Conservation (phyloP, 2,888 invertebrate genomes). For the Eurytoma californica region DNA sequence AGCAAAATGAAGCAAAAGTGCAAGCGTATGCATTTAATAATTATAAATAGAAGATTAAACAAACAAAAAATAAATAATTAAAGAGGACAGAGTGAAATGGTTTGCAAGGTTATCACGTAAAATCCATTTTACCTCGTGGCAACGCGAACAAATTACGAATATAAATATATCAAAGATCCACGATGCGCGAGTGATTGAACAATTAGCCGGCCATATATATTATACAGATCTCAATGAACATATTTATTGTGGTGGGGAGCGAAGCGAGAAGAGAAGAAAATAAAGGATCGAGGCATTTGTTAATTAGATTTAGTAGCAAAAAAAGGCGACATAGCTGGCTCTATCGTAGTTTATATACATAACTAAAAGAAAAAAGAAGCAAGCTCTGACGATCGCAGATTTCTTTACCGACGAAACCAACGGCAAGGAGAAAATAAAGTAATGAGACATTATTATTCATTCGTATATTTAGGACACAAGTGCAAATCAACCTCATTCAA, state of each 20-base stretch:
- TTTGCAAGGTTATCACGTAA: conserved; percentile 16
- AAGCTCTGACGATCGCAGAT: conserved; percentile 47
- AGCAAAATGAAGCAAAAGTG: conserved; percentile 15
- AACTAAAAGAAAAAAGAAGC: conserved; percentile 46
- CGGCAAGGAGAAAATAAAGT: conserved; percentile 16
- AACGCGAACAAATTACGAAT: conserved; percentile 8
- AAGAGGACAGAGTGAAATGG: conserved; percentile 3
- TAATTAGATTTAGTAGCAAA: conserved; percentile 51
- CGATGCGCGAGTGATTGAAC: not conserved
- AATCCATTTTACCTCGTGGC: conserved; percentile 22
- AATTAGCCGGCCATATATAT: not conserved
- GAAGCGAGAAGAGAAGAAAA: not conserved
- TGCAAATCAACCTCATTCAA: conserved; percentile 29
- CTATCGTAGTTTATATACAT: conserved; percentile 69
- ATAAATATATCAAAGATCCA: conserved; percentile 39
- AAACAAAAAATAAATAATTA: too few species aligned
- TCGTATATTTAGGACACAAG: conserved; percentile 20
- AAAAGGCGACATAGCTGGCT: conserved; percentile 69
- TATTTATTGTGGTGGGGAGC: not conserved
- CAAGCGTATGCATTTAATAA: conserved; percentile 35
- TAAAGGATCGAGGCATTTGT: conserved; percentile 42
- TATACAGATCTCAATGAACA: not conserved
- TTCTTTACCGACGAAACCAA: conserved; percentile 26
- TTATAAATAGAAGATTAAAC: conserved; percentile 34
- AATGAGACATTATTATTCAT: conserved; percentile 14